Conservation (phyloP, 2,888 invertebrate genomes). For the Ommatoiulus sabulosus region DNA sequence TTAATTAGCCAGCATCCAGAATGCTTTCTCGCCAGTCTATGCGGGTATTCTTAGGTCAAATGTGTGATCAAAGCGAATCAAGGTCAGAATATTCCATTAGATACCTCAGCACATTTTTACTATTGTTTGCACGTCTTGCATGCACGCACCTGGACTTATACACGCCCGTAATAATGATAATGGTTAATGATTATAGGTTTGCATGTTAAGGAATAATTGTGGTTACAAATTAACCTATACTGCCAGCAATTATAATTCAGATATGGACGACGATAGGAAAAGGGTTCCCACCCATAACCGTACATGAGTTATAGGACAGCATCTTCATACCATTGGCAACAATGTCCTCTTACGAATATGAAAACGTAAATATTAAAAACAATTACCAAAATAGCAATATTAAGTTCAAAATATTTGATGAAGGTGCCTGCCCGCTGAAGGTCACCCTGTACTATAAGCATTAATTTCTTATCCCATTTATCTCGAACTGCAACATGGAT, state of each 20-base stretch:
- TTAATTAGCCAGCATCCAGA: neutral
- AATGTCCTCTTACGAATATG: neutral
- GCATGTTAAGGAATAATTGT: neutral
- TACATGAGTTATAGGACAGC: too few species aligned
- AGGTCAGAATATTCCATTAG: neutral
- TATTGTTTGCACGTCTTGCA: conserved; percentile 29
- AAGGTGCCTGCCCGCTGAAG: neutral
- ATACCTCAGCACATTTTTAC: neutral
- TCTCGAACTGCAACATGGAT: neutral
- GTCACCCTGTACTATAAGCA: neutral
- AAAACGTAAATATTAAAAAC: neutral
- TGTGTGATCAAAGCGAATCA: neutral
- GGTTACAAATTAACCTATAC: conserved; percentile 26
- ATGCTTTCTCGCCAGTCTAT: neutral
- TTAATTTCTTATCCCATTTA: neutral
- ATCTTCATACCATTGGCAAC: neutral
- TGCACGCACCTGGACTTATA: neutral
- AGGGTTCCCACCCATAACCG: neutral
- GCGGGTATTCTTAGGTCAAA: neutral
- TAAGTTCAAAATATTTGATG: neutral
- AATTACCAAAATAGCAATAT: neutral
- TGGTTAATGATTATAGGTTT: neutral
- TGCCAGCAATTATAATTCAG: conserved; percentile 10
- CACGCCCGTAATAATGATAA: neutral
- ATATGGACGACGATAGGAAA: neutral